phyloP scores from a whole-genome alignment of 2,797 vertebrate species.

The Sebastes iracundus region DNA sequence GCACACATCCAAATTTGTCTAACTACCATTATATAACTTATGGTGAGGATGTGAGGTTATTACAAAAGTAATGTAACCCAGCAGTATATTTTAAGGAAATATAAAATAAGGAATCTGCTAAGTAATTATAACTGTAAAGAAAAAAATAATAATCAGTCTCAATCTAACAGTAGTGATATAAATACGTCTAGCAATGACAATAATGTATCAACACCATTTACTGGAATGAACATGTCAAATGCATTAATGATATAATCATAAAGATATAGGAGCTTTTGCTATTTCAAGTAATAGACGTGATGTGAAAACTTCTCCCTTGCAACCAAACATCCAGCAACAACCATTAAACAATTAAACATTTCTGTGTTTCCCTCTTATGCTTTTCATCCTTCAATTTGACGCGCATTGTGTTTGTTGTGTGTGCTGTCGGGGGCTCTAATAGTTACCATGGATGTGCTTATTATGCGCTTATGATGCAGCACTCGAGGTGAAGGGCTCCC shows the following conservation, averaged over 20 bases:
- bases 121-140: not conserved
- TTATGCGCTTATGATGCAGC: slow-evolving; percentile 19
- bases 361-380: not conserved
- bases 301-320: not conserved
- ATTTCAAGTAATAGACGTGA: not conserved
- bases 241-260: not conserved
- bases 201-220: too few relatives aligned
- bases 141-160: too few relatives aligned
- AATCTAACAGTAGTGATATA: too few relatives aligned
- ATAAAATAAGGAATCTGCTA: not conserved
- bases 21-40: too few relatives aligned
- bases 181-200: too few relatives aligned
- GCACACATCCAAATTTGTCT: too few relatives aligned
- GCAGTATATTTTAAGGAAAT: not conserved
- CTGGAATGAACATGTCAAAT: not conserved
- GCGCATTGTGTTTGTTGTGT: not conserved
- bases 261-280: not conserved
- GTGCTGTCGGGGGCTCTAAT: not conserved
- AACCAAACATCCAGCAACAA: not conserved
- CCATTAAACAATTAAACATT: not conserved
- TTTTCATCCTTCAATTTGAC: not conserved
- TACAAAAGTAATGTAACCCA: not conserved
- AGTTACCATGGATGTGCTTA: slow-evolving; percentile 14
- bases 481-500: slow-evolving; percentile 32
- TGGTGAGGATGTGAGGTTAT: too few relatives aligned